These are phyloP conservation scores for Dendroctonus valens DNA, from an alignment of 1,140 invertebrate genomes.

Conservation along the genomic window DNA sequence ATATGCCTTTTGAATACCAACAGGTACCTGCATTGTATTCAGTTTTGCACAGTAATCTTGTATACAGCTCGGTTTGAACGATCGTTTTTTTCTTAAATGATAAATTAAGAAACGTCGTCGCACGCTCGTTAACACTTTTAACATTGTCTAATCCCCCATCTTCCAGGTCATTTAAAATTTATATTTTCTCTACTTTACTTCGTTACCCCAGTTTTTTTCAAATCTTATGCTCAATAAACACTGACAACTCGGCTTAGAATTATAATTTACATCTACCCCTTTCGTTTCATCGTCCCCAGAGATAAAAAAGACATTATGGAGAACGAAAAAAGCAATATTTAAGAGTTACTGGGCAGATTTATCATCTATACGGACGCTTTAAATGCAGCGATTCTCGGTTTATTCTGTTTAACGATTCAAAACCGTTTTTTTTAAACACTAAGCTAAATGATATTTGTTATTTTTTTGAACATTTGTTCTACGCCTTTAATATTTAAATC, in stretches of 20 bases:
- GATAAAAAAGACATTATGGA: constrained; percentile 31
- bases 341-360: constrained; percentile 11
- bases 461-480: too few relatives aligned
- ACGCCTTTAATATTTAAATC: not conserved
- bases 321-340: constrained; percentile 23
- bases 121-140: not conserved
- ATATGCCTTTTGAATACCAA: constrained; percentile 44
- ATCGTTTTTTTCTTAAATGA: not conserved
- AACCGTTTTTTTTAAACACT: too few relatives aligned
- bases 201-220: constrained; percentile 9
- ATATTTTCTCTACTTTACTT: constrained; percentile 5
- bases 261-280: constrained; percentile 24
- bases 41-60: not conserved
- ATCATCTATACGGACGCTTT: constrained; percentile 8
- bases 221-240: constrained; percentile 29
- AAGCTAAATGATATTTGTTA: too few relatives aligned
- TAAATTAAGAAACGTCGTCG: not conserved
- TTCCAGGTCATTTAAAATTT: constrained; percentile 13
- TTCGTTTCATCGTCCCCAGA: constrained; percentile 12
- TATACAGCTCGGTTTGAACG: not conserved
- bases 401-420: not conserved
- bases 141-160: not conserved
- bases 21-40: constrained; percentile 35
- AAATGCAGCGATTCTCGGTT: constrained; percentile 11
- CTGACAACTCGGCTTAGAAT: constrained; percentile 8